Conservation (phyloP, 2,888 invertebrate species). For the Epirrhoe tristata region DNA sequence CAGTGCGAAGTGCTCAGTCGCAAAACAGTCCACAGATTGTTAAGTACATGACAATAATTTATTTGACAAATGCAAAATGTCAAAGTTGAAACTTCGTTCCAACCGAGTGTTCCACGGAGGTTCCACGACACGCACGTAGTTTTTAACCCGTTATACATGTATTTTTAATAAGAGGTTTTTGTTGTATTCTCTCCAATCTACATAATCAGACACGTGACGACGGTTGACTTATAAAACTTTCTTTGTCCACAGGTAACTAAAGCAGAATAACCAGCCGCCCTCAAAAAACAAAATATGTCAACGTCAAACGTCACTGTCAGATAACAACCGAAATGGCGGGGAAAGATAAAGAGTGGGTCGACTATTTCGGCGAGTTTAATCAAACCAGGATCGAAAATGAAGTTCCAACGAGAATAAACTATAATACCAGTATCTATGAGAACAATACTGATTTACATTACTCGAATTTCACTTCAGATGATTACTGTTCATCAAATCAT, state of each 20-base stretch:
- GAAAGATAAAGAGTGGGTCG: slow-evolving; percentile 66
- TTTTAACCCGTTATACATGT: not conserved
- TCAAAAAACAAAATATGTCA: slow-evolving; percentile 43
- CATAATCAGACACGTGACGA: not conserved
- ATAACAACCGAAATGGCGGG: slow-evolving; percentile 68
- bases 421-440: slow-evolving; percentile 55
- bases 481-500: slow-evolving; percentile 73
- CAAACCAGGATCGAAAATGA: slow-evolving; percentile 41
- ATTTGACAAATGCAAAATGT: too few relatives aligned
- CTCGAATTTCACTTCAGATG: slow-evolving; percentile 71
- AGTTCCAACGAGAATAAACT: slow-evolving; percentile 49
- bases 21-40: too few relatives aligned
- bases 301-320: slow-evolving; percentile 54
- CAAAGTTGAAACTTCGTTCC: too few relatives aligned
- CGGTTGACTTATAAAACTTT: slow-evolving; percentile 18
- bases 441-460: slow-evolving; percentile 62
- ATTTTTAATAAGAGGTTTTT: not conserved
- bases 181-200: not conserved
- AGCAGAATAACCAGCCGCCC: slow-evolving; percentile 34
- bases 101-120: too few relatives aligned
- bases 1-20: too few relatives aligned
- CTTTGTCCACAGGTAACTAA: slow-evolving; percentile 43
- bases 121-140: too few relatives aligned
- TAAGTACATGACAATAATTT: too few relatives aligned
- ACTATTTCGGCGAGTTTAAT: slow-evolving; percentile 62